These are phyloP conservation scores for Taxidea taxus DNA, from an alignment of 2,113 vertebrate species.

Conservation along the genomic window DNA sequence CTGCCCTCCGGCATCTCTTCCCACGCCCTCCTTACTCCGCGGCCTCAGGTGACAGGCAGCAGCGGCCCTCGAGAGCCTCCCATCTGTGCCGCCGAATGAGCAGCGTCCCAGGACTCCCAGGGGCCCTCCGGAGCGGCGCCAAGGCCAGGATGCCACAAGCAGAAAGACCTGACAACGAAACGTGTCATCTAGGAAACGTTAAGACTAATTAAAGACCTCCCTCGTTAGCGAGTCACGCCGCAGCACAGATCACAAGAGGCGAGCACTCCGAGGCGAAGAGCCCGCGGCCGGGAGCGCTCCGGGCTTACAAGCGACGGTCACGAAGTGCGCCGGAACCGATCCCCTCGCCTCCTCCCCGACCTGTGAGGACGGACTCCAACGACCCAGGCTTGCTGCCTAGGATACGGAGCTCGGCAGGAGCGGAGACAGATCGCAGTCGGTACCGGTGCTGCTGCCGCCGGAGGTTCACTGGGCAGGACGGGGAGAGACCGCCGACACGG, in stretches of 20 bases:
- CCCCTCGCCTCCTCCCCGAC: rapidly evolving
- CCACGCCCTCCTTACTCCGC: neutral
- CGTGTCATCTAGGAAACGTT: neutral
- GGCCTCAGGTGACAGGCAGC: neutral
- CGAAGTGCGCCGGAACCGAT: rapidly evolving
- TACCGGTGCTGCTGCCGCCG: too few species aligned
- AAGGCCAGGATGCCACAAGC: neutral
- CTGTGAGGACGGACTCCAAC: neutral
- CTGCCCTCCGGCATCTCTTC: neutral
- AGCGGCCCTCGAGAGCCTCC: neutral
- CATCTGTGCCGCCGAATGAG: neutral
- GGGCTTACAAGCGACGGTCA: too few species aligned
- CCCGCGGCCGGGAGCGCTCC: too few species aligned
- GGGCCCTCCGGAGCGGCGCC: neutral
- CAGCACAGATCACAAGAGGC: too few species aligned
- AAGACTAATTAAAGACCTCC: neutral
- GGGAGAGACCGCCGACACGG: neutral
- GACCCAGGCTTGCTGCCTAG: neutral
- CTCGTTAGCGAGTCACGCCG: neutral
- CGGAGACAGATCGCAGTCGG: neutral
- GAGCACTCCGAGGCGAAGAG: too few species aligned
- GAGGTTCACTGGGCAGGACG: neutral
- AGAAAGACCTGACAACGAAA: neutral
- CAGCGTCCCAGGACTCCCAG: too few species aligned
- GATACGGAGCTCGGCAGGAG: rapidly evolving